A percentile compares a stretch with the other conserved stretches of the same genome.
phyloP scores from a whole-genome alignment of 1,140 invertebrate species.

The Zaprionus nigranus region DNA sequence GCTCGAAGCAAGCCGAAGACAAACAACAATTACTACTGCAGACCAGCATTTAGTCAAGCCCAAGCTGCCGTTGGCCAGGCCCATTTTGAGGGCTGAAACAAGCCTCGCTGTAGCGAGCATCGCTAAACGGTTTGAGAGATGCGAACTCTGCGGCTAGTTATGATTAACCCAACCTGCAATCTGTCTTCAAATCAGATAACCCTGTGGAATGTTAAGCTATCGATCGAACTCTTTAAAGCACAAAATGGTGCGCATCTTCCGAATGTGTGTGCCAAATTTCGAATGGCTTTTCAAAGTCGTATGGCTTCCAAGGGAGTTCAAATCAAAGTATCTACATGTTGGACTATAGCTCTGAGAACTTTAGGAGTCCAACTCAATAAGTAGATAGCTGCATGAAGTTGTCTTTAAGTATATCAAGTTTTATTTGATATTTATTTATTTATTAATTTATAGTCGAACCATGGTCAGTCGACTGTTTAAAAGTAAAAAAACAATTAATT shows the following conservation, averaged over 20 bases:
- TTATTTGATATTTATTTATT: too few species aligned
- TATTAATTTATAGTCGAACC: too few species aligned
- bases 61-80: constrained; percentile 49
- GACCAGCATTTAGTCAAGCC: constrained; percentile 71
- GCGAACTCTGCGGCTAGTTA: constrained; percentile 20
- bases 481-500: too few species aligned
- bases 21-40: constrained; percentile 62
- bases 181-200: constrained; percentile 29
- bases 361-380: too few species aligned
- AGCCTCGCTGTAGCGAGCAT: constrained; percentile 20
- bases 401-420: too few species aligned
- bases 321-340: background rate
- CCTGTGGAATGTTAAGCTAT: constrained; percentile 24
- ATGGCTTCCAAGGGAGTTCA: background rate
- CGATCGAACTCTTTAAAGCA: background rate
- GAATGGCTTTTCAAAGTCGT: background rate
- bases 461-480: too few species aligned
- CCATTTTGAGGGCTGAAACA: constrained; percentile 31
- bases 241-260: background rate
- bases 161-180: constrained; percentile 21
- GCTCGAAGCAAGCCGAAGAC: constrained; percentile 18
- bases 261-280: background rate
- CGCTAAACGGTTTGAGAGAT: constrained; percentile 25
- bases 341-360: too few species aligned
- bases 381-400: too few species aligned